phyloP scores from a whole-genome alignment of 2,797 vertebrate genomes.

The Echiichthys vipera region DNA sequence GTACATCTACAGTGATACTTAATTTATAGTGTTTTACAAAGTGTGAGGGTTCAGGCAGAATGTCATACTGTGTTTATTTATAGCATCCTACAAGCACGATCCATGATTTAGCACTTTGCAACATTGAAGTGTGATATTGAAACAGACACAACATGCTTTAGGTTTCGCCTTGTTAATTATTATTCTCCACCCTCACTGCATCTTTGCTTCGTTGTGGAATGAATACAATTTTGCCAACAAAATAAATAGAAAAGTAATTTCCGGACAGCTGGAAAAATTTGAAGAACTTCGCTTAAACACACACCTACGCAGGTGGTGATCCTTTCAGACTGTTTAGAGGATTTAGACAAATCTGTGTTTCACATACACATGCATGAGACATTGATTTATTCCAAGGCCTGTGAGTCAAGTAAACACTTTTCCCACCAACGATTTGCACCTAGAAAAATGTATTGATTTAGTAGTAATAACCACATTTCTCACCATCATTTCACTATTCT shows the following conservation, averaged over 20 bases:
- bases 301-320: neutral
- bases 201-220: neutral
- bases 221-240: no score
- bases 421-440: no score
- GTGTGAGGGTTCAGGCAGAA: neutral
- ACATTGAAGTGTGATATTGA: conserved; percentile 2
- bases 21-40: neutral
- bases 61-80: conserved; percentile 44
- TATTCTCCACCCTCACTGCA: neutral
- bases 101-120: conserved; percentile 9
- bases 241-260: neutral
- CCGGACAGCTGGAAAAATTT: neutral
- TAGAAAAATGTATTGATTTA: no score
- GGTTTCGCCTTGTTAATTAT: neutral
- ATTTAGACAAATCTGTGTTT: neutral
- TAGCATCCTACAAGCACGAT: conserved; percentile 5
- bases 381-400: neutral
- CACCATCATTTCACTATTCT: conserved; percentile 1
- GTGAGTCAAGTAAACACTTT: conserved; percentile 4
- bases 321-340: conserved; percentile 6
- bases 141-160: neutral
- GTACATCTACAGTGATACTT: neutral
- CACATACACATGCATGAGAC: conserved; percentile 1
- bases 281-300: neutral
- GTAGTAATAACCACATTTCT: neutral